These are phyloP conservation scores for Syngnathus floridae DNA, from an alignment of 2,113 vertebrate species.

Conservation along the genomic window DNA sequence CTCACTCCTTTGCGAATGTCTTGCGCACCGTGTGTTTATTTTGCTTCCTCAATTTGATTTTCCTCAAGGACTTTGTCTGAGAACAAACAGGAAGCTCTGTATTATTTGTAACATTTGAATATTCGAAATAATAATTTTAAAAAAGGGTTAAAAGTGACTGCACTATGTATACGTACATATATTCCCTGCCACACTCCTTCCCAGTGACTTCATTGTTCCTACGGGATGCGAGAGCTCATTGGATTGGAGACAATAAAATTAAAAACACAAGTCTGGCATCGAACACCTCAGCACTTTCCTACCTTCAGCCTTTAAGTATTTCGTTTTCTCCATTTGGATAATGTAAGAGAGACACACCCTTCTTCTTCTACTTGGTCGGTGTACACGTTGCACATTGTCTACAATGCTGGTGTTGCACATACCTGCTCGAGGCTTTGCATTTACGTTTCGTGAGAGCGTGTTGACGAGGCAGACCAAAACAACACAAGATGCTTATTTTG, in stretches of 20 bases:
- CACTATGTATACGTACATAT: not conserved
- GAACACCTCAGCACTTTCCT: constrained; percentile 19
- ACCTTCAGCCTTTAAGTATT: constrained; percentile 2
- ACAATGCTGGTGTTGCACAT: not conserved
- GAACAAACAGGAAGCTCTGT: too few species aligned
- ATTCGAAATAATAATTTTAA: too few species aligned
- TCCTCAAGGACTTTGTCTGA: too few species aligned
- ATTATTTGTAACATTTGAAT: too few species aligned
- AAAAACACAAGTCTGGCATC: constrained; percentile 24
- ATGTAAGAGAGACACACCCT: not conserved
- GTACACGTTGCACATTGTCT: too few species aligned
- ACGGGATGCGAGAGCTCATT: constrained; percentile 9
- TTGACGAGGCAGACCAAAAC: not conserved
- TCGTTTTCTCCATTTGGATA: constrained; percentile 10
- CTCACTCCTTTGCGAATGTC: too few species aligned
- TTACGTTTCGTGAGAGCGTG: not conserved
- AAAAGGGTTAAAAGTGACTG: not conserved
- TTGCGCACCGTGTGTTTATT: too few species aligned
- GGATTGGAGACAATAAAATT: constrained; percentile 30
- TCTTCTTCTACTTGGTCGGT: not conserved
- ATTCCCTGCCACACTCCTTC: not conserved
- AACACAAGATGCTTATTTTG: constrained; percentile 19
- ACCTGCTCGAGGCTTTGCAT: constrained; percentile 4
- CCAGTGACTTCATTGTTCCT: not conserved
- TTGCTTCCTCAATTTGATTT: too few species aligned